Base-by-base conservation (phyloP, 2,797 vertebrate species). In the Gambusia yucatana region DNA sequence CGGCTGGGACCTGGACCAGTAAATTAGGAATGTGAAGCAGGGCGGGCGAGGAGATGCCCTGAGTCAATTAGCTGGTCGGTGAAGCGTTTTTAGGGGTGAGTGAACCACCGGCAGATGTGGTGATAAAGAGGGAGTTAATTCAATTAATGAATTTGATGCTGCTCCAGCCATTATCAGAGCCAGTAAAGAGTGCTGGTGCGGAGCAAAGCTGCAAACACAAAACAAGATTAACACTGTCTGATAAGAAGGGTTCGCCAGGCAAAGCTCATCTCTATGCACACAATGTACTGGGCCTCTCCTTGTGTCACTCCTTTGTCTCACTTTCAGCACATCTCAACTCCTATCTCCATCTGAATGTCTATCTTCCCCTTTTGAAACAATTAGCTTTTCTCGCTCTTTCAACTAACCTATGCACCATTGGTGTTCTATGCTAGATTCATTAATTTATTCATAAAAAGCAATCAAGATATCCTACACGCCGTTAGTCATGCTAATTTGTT, bases 101-200 rank as follows among this genome's bases (percentile, higher is more conserved):
- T 74, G 84, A 90, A 94, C 90, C 41, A 88, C 81, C 81, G 88
- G 82, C 84, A 91, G 93, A 95, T 94, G 87, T 75, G 46, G 30
- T 80, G 94, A 96, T 95, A 94, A 94, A 90, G 86, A 87, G 82
- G 71, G 81, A 91, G 88, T 90, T 95, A 93, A 96, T 95, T 95
- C 91, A 95, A 95, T 95, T 95, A 95, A 95, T 93, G 92, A 92
- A 86, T 89, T 87, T 89, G 87, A 93, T 90, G 90, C 91, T 89
- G 91, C 91, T 94, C 91, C 84, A 89, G 86, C 90, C 88, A 94
- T 95, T 95, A 95, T 94, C 91, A 77, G 84, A 88, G 89, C 91
- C 86, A 80, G 93, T 94, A 94, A 92, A 93, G 93, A 83, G 92
- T 93, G 91, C 85, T 93, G 92, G 91, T 89, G 93, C 91, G 76